Conservation (phyloP, 2,113 vertebrate genomes). For the Eleginops maclovinus region DNA sequence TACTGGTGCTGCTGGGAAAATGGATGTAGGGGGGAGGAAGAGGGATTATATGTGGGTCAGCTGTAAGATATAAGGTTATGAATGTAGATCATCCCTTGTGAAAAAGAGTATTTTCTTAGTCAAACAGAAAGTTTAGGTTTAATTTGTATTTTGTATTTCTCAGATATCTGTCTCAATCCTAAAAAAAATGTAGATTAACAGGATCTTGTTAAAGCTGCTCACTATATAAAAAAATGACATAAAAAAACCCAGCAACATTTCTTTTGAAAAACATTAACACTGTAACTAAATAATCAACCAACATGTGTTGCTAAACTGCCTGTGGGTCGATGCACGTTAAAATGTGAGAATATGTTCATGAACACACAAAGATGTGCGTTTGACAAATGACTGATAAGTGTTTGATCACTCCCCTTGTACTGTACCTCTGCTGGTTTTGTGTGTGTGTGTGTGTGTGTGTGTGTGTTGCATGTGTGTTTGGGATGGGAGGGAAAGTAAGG, state of each 20-base stretch:
- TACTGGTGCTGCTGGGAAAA: conserved; percentile 19
- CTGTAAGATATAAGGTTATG: conserved; percentile 1
- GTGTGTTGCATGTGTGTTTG: neutral
- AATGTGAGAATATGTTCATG: neutral
- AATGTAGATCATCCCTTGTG: neutral
- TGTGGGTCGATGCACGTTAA: conserved; percentile 29
- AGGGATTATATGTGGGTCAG: neutral
- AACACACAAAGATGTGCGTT: conserved; percentile 12
- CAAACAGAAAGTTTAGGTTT: neutral
- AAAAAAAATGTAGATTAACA: neutral
- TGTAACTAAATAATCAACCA: neutral
- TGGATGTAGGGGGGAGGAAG: neutral
- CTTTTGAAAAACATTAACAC: neutral
- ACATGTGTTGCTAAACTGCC: conserved; percentile 1
- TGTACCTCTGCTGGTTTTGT: conserved; percentile 32
- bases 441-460: conserved; percentile 10
- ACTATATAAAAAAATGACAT: neutral
- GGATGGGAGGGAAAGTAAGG: conserved; percentile 24
- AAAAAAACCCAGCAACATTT: neutral
- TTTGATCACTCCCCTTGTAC: conserved; percentile 54
- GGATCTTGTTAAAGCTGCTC: neutral
- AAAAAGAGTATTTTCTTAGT: neutral
- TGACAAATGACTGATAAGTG: conserved; percentile 55
- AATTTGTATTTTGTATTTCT: neutral
- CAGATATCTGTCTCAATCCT: neutral